Base-by-base conservation (phyloP, 23 tunicate species). In the Trididemnum nubilum region DNA sequence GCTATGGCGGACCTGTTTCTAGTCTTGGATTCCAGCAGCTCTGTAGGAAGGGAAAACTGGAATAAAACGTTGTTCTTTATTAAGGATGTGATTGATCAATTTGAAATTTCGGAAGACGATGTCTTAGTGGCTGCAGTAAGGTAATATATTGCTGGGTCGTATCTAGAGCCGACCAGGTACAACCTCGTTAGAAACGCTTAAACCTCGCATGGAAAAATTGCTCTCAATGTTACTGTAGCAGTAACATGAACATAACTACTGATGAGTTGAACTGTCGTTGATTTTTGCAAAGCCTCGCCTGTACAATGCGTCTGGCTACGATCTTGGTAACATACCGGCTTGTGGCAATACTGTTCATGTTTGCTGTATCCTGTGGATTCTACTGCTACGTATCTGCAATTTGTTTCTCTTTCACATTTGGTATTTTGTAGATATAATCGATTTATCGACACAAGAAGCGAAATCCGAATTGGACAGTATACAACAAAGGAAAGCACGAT, bases 31-130 rank as follows among this genome's bases (percentile, higher is more conserved):
- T 91, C 97, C 1, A 91, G 97, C 81, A 91, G 97, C 38, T 91
- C 97, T 36, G 97, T 91, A 51, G 97, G 97, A 32, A 84, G 51
- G 30, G 97, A 91, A 54, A 91, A 91, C 81, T 91, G 97, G 97
- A 91, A 91, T 69, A 85, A 91, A 71, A 91, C 97, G 1, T 72
- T 91, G 4, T 65, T 44, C 32, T 91, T 91, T 39, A 83, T 85
- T 1, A 82, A 89, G 22, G 89, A 77, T 30, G 77, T 91, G 31
- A 80, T 91, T 39, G 83, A 85, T 39, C 78, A 91, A 54, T 91
- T 91, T 60, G 84, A 65, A 12, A 82, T 91, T 15, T 91, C 97
- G 0, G 65, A 81, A 7, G 65, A 81, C 51, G 97, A 91, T 36
- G 61, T 85, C 73, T 81, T 85, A 57, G 90, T 91, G 21, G 97